phyloP scores from a whole-genome alignment of 2,888 invertebrate species.

The Microctonus aethiopoides region DNA sequence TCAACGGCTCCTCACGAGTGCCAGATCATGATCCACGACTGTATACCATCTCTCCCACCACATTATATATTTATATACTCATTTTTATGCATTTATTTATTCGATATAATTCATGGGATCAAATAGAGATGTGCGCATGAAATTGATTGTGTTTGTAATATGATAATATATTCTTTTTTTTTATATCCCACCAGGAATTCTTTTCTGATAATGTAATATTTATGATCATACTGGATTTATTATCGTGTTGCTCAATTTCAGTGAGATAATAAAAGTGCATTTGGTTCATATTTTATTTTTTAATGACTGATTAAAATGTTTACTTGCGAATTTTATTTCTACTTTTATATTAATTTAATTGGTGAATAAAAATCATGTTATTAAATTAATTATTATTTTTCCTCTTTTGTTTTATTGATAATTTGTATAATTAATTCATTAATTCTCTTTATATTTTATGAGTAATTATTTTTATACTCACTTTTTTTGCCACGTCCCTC shows the following conservation, averaged over 20 bases:
- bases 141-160: not conserved
- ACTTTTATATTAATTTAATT: not conserved
- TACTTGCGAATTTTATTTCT: not conserved
- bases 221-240: not conserved
- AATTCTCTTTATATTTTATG: not conserved
- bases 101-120: not conserved
- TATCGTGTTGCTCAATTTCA: not conserved
- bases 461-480: conserved; percentile 66
- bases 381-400: not conserved
- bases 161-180: not conserved
- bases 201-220: not conserved
- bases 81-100: not conserved
- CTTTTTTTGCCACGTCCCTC: conserved; percentile 84
- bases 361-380: not conserved
- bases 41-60: conserved; percentile 3
- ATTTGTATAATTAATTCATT: not conserved
- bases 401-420: not conserved
- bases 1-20: conserved; percentile 56
- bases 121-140: not conserved
- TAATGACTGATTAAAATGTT: not conserved
- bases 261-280: not conserved
- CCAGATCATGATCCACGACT: conserved; percentile 9
- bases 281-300: not conserved
- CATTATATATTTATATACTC: not conserved
- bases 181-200: not conserved